phyloP scores from a whole-genome alignment of 2,797 vertebrate genomes.

The Prunella strophiata region DNA sequence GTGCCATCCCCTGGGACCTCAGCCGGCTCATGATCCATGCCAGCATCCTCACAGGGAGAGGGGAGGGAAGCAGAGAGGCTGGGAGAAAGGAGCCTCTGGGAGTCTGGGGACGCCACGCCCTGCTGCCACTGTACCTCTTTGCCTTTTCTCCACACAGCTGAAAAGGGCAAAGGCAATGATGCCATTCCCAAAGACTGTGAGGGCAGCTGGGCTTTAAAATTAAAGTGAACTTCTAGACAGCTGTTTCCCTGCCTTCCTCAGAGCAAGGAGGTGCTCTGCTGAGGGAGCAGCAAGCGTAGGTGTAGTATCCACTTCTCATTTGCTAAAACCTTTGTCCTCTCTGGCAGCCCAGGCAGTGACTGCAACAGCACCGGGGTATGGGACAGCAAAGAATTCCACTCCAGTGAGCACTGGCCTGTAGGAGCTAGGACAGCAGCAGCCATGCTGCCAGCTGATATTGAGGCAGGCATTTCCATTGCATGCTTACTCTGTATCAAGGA shows the following conservation, averaged over 20 bases:
- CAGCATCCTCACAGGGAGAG: slow-evolving; percentile 11
- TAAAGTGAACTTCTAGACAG: neutral
- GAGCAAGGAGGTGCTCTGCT: neutral
- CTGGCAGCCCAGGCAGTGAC: neutral
- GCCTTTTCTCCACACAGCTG: neutral
- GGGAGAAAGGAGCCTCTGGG: neutral
- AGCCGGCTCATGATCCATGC: slow-evolving; percentile 10
- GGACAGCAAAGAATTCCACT: neutral
- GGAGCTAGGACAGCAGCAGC: neutral
- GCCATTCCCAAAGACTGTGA: neutral
- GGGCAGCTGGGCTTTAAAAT: neutral
- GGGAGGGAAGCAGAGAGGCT: neutral
- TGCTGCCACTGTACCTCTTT: neutral
- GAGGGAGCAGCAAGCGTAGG: neutral
- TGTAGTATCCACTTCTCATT: neutral
- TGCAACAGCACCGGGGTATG: neutral
- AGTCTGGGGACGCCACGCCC: neutral
- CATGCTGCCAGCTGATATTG: neutral
- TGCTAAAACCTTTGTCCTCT: neutral
- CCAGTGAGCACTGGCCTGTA: neutral
- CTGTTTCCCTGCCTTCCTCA: neutral
- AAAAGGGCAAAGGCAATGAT: neutral
- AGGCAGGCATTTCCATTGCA: neutral
- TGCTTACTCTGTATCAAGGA: fast-evolving
- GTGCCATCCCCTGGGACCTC: slow-evolving; percentile 60